Evolutionary conservation across 2,888 invertebrate genomes (phyloP), one percentile per base, ranked within the genome.

Genomic region (Tortricodes alternella): DNA sequence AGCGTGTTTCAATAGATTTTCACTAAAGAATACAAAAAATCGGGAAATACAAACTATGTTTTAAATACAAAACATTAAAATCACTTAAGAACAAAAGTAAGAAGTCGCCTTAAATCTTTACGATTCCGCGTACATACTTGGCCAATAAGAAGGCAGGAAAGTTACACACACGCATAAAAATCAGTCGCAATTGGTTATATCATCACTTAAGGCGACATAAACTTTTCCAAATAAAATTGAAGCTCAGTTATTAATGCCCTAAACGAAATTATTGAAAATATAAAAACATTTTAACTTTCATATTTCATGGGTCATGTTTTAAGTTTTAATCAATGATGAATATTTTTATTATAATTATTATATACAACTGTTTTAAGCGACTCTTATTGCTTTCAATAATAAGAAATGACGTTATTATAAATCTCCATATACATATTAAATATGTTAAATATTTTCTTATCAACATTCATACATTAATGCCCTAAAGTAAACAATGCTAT

Each of bases 361-460:
- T 69, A 51, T 68, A 68, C 68, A 68, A 48, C 61, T 64, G 52
- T 66, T 75, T 71, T 75, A 84, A 86, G 87, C 87, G 80, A 81
- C 73, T 74, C 56, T 72, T 88, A 86, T 86, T 86, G 85, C 84
- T 87, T 81, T 58, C 57, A 61, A 68, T 65, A 66, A 68, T 68
- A 65, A 66, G 60, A 68, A 66, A 63, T 71, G 62, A 64, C 61
- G 60, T 67, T 68, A 64, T 56, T 57, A 52, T 46, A 56, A 38
- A 59, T 58, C 61, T 55, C 61, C 64, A 62, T 68, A 65, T 64
- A 68, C 62, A 66, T 63, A 60, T 61, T 57, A 50, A 59, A 62
- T 56, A 43, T 48, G 57, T 53, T 56, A 61, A 64, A 66, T 58
- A 63, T 60, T 44, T 53, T 49, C 39, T 53, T 59, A 52, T 41